These are phyloP conservation scores for Antitype chi DNA, from an alignment of 2,888 invertebrate genomes.

Conservation along the genomic window DNA sequence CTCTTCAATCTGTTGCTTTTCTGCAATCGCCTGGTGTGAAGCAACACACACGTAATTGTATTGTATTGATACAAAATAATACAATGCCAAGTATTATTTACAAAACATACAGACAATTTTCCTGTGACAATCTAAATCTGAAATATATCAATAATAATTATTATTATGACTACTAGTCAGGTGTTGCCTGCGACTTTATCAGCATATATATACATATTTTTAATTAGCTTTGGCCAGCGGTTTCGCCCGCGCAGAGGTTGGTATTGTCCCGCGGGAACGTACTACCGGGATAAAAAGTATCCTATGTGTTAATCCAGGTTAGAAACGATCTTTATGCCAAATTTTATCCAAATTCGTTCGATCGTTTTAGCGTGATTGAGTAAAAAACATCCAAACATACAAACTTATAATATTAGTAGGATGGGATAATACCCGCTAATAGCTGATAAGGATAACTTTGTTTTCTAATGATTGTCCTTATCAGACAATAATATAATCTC, in stretches of 20 bases:
- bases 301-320: too few relatives aligned
- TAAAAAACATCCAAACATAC: not conserved
- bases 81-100: not conserved
- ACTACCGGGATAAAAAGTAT: not conserved
- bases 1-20: not conserved
- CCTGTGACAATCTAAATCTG: not conserved
- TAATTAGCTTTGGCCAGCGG: too few relatives aligned
- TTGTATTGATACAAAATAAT: not conserved
- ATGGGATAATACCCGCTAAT: not conserved
- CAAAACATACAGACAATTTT: not conserved
- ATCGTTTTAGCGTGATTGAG: too few relatives aligned
- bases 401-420: not conserved
- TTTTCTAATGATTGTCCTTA: slow-evolving; percentile 20
- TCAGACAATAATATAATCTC: slow-evolving; percentile 15
- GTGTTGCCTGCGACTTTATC: not conserved
- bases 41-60: not conserved
- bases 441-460: slow-evolving; percentile 20
- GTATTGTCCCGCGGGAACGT: not conserved
- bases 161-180: not conserved
- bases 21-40: not conserved
- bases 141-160: not conserved
- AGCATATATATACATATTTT: not conserved
- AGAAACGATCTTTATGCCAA: too few relatives aligned
- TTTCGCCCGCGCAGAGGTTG: too few relatives aligned
- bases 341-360: too few relatives aligned